A percentile compares a stretch with the other conserved stretches of the same genome.
Evolutionary conservation across 1,140 invertebrate species (phyloP).

Genomic region (Whitmania pigra): DNA sequence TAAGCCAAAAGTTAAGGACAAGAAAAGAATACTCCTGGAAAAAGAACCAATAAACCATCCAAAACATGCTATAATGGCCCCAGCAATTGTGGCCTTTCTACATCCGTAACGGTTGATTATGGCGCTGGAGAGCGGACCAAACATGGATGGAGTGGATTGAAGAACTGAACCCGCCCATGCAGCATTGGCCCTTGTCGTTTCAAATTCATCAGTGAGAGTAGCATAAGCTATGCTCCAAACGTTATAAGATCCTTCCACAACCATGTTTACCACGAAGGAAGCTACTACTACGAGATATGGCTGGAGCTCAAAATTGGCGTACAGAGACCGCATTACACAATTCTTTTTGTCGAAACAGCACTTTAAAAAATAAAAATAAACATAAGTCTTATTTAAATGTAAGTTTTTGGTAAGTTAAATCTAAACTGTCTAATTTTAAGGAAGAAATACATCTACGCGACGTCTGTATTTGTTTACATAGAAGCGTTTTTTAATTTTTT

Average conservation of each 20-base stretch:
- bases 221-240: background rate
- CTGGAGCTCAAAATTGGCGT: too few species aligned
- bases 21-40: background rate
- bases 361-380: too few species aligned
- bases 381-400: too few species aligned
- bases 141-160: conserved; percentile 1
- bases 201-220: background rate
- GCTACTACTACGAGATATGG: background rate
- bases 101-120: conserved; percentile 7
- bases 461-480: too few species aligned
- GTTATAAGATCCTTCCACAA: background rate
- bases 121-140: background rate
- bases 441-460: too few species aligned
- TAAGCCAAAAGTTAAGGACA: background rate
- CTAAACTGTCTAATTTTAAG: too few species aligned
- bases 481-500: too few species aligned
- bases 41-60: conserved; percentile 7
- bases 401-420: too few species aligned
- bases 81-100: background rate
- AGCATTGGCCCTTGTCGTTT: background rate
- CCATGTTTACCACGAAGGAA: conserved; percentile 1
- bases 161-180: conserved; percentile 4
- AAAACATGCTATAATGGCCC: background rate
- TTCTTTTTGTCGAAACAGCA: too few species aligned
- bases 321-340: too few species aligned